Evolutionary conservation across 2,888 invertebrate species (phyloP).

Genomic region (Standfussiana lucernea): DNA sequence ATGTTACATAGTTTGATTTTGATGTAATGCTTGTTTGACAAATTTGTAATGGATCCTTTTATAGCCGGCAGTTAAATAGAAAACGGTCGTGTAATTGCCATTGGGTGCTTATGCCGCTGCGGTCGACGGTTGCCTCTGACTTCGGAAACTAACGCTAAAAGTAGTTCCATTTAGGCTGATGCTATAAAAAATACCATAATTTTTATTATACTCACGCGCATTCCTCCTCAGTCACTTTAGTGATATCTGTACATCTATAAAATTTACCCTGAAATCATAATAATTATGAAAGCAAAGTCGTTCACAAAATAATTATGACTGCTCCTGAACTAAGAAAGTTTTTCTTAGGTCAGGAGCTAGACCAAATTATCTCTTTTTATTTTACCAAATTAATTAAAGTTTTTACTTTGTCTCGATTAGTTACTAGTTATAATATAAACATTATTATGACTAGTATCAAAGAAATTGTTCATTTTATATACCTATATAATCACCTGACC

Average conservation of each 20-base stretch:
- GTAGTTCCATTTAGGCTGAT: background rate
- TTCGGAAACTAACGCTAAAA: background rate
- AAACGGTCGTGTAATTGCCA: background rate
- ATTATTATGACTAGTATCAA: background rate
- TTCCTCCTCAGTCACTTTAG: slow-evolving; percentile 96
- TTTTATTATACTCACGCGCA: slow-evolving; percentile 94
- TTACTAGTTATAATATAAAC: too few relatives aligned
- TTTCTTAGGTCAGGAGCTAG: slow-evolving; percentile 21
- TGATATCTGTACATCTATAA: slow-evolving; percentile 97
- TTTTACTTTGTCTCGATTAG: background rate
- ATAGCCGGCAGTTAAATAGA: background rate
- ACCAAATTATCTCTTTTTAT: too few relatives aligned
- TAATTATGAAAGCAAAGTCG: slow-evolving; percentile 28
- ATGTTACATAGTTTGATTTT: background rate
- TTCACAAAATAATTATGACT: background rate
- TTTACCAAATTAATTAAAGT: background rate
- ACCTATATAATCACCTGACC: slow-evolving; percentile 76
- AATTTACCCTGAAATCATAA: slow-evolving; percentile 96
- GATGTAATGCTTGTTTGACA: background rate
- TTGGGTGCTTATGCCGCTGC: background rate
- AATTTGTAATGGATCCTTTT: background rate
- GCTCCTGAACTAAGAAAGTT: slow-evolving; percentile 16
- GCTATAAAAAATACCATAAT: background rate
- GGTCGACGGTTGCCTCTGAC: background rate
- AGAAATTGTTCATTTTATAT: slow-evolving; percentile 14